A percentile compares a stretch with the other conserved stretches of the same genome.
These are phyloP conservation scores for Cynocephalus volans DNA, from an alignment of 2,113 vertebrate species.

Conservation along the genomic window DNA sequence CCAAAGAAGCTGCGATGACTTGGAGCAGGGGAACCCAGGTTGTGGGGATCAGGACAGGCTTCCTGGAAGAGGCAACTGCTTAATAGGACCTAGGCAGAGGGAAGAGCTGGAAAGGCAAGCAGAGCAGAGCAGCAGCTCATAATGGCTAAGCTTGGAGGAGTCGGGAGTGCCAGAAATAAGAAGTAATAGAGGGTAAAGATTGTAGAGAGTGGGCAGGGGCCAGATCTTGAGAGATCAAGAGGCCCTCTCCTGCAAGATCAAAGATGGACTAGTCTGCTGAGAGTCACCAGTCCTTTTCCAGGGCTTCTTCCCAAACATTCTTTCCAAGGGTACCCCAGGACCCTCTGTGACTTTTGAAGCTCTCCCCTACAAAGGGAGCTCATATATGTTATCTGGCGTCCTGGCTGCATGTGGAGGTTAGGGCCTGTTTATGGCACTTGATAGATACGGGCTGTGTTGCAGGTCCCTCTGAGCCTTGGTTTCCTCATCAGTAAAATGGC, in stretches of 20 bases:
- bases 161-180: not conserved
- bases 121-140: not conserved
- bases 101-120: not conserved
- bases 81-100: no score
- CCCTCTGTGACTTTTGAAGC: not conserved
- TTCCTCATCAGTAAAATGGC: not conserved
- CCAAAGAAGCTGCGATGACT: not conserved
- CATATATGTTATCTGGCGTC: no score
- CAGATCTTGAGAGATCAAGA: not conserved
- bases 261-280: not conserved
- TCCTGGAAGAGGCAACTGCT: not conserved
- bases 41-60: not conserved
- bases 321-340: not conserved
- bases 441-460: fast-evolving
- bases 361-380: not conserved
- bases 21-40: not conserved
- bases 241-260: not conserved
- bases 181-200: not conserved
- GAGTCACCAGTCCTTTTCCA: not conserved
- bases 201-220: not conserved
- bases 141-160: not conserved
- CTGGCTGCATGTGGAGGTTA: not conserved
- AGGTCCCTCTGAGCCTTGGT: not conserved
- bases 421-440: not conserved
- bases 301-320: not conserved